These are phyloP conservation scores for Cephalotes varians DNA, from an alignment of 2,888 invertebrate genomes.

Conservation along the genomic window DNA sequence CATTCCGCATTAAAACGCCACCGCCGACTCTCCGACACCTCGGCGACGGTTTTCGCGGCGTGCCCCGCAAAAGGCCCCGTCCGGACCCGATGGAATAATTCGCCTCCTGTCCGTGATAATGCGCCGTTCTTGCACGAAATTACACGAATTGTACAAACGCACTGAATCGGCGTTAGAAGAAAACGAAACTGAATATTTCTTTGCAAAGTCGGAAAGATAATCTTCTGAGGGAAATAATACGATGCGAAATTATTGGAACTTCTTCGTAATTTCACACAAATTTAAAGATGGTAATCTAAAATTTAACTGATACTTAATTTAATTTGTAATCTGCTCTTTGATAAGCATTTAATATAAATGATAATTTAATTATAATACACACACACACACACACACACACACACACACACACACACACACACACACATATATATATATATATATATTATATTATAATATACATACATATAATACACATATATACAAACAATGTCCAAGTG, in stretches of 20 bases:
- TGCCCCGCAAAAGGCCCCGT: conserved; percentile 11
- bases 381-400: too few species aligned
- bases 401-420: too few species aligned
- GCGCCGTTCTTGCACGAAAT: conserved; percentile 24
- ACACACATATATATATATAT: too few species aligned
- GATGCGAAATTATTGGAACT: not conserved
- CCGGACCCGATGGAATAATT: not conserved
- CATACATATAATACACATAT: not conserved
- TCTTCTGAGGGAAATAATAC: not conserved
- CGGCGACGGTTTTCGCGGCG: conserved; percentile 7
- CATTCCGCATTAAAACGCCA: conserved; percentile 82
- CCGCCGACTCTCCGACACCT: conserved; percentile 59
- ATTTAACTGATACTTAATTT: too few species aligned
- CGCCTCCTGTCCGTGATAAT: conserved; percentile 20
- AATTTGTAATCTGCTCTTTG: not conserved
- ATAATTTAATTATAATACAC: not conserved
- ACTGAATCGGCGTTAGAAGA: not conserved
- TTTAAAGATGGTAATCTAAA: not conserved
- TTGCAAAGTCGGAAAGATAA: not conserved
- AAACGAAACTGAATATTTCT: conserved; percentile 6
- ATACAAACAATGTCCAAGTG: not conserved
- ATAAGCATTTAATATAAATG: not conserved
- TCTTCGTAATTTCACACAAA: not conserved
- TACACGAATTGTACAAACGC: not conserved
- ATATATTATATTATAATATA: not conserved